Evolutionary conservation across 2,113 vertebrate genomes (phyloP).

Genomic region (Rattus norvegicus): GRCr8 NC_086025.1:113677001-113677500

Average conservation of each 20-base stretch:
- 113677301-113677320: slow-evolving; percentile 76
- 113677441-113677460: slow-evolving; percentile 91
- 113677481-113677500: slow-evolving; percentile 97
- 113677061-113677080: slow-evolving; percentile 91
- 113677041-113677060: slow-evolving; percentile 96
- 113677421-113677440: slow-evolving; percentile 94
- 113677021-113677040: slow-evolving; percentile 98
- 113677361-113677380: slow-evolving; percentile 87
- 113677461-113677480: slow-evolving; percentile 92
- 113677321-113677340: slow-evolving; percentile 84
- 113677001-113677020: slow-evolving; percentile 92
- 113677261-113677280: background rate
- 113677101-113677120: slow-evolving; percentile 96
- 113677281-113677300: slow-evolving; percentile 32
- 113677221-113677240: background rate
- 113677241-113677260: background rate
- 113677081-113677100: slow-evolving; percentile 96
- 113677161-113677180: background rate
- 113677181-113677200: background rate
- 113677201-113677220: background rate
- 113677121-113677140: slow-evolving; percentile 85
- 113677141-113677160: slow-evolving; percentile 84
- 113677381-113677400: slow-evolving; percentile 93
- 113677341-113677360: slow-evolving; percentile 83
- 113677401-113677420: slow-evolving; percentile 96